phyloP scores from a whole-genome alignment of 2,797 vertebrate genomes.

The Perodicticus potto region DNA sequence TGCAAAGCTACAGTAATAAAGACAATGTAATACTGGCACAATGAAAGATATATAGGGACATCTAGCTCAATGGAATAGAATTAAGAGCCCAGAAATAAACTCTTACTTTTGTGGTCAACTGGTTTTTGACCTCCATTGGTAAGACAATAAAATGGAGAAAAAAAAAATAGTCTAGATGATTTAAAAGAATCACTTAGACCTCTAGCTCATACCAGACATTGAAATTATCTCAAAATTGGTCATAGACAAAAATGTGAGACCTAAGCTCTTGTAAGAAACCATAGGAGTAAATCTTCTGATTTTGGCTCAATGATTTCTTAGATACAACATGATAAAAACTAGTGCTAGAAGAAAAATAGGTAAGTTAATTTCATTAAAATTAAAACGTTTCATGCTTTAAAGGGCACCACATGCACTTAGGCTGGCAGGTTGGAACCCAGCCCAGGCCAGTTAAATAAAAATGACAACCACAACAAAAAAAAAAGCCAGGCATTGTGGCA shows the following conservation, averaged over 20 bases:
- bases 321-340: background rate
- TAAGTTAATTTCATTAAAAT: background rate
- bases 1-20: background rate
- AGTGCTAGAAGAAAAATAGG: background rate
- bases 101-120: background rate
- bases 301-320: background rate
- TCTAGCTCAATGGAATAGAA: background rate
- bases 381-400: background rate
- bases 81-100: background rate
- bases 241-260: background rate
- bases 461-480: no score
- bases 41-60: background rate
- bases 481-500: no score
- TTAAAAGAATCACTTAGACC: background rate
- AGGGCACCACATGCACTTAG: background rate
- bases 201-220: background rate
- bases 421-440: no score
- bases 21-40: background rate
- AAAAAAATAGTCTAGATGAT: background rate
- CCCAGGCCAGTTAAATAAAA: no score
- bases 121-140: background rate
- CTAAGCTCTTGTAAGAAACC: background rate
- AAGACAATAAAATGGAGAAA: background rate
- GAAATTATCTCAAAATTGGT: background rate
- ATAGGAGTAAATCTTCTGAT: background rate